Evolutionary conservation across 2,797 vertebrate genomes (phyloP), one percentile per base, ranked within the genome.

Genomic region (Girardinus metallicus): DNA sequence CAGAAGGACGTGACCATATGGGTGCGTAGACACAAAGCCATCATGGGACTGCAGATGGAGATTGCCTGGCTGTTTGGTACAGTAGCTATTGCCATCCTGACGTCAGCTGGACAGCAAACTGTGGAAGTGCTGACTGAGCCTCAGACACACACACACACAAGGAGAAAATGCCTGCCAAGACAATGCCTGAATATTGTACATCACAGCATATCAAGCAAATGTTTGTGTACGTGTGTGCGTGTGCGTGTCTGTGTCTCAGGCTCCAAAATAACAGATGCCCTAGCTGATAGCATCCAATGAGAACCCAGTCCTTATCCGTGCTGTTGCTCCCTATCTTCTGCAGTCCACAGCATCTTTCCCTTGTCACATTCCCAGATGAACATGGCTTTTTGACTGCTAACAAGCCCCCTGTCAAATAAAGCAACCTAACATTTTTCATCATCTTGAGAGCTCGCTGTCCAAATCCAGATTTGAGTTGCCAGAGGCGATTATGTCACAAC

Each of bases 121-220:
- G 81, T 86, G 79, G 88, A 92, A 92, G 83, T 93, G 92, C 93
- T 94, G 94, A 94, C 92, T 87, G 86, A 89, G 90, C 87, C 80
- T n/a, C 34, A 43, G 44, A 51, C 86, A 86, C 73, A 79, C 80
- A 80, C 81, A 82, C 70, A 81, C 79, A 83, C 71, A 78, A 53
- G 83, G 0, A 76, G 29, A 91, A 83, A 92, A 85, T 80, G 87
- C 91, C 85, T 91, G 87, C 88, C 90, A 89, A 91, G 88, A 90
- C 83, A 43, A 85, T 84, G 86, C 85, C 77, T 87, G 87, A 91
- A 92, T 91, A 93, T 87, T 93, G 90, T 91, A 89, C 90, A 88
- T 91, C 88, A 87, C 88, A 93, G 88, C 92, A 93, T 85, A 90
- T 89, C 87, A 90, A 81, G 80, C 70, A 83, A 86, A 83, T 84